Base-by-base conservation (phyloP, 2,888 invertebrate genomes). In the Phengaris alcon region DNA sequence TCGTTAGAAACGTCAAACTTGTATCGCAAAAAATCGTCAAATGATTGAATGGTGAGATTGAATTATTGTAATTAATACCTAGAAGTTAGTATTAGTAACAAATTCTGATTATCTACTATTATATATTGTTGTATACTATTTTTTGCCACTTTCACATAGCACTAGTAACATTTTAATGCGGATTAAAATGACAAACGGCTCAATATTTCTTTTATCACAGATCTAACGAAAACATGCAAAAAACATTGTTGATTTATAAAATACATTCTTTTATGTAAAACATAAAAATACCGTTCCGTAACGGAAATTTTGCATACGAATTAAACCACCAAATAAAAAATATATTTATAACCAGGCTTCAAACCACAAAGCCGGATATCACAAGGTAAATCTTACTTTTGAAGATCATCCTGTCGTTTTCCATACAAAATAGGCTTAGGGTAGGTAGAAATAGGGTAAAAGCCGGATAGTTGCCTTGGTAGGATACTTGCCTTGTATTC, bases 401-500 rank as follows among this genome's bases (percentile, higher is more conserved):
- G n/a, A 55, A 74, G 52, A 68, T 74, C 64, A 68, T 75, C 44
- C 22, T 44, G 10, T 75, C 55, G 55, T 46, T 75, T 68, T 68
- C 54, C 46, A 57, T 69, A 46, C 12, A 46, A 57, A 55, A 59
- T 48, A 8, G 44, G 22, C 76, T 73, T 64, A 35, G 22, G 59
- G 22, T 57, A n/a, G 35, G 35, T 35, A 4, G 35, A 4, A 35
- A 48, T 48, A 0, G 48, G 48, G 48, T 48, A 48, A 48, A 48
- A 48, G 48, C 48, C 48, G 48, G 8, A 48, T 48, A 48, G 48
- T 48, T 48, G 48, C 48, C 1, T 6, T 48, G 48, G 48, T 48
- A 3, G 35, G 35, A 35, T 35, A 35, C 35, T 35, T 35, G 35
- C 35, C 4, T 35, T 35, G 35, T 3, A 3, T 35, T 35, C 35